Percentiles rank a stretch among this genome's conserved stretches.
Evolutionary conservation across 2,888 invertebrate species (phyloP).

Genomic region (Osmoderma eremita): DNA sequence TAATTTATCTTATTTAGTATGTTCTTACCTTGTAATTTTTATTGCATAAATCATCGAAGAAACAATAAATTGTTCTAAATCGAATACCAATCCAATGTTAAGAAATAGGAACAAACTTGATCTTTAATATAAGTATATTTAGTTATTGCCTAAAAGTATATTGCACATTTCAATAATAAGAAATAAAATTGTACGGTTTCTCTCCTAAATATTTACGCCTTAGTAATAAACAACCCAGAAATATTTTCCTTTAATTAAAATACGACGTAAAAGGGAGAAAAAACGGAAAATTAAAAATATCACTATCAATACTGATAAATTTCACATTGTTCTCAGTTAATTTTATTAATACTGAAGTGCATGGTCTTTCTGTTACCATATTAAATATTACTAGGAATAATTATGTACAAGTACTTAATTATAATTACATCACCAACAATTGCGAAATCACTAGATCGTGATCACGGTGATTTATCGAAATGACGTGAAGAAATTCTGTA

Average conservation of each 20-base stretch:
- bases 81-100: too few relatives aligned
- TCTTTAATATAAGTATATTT: too few relatives aligned
- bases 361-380: slow-evolving; percentile 54
- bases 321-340: slow-evolving; percentile 46
- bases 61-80: too few relatives aligned
- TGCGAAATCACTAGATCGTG: slow-evolving; percentile 11
- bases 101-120: too few relatives aligned
- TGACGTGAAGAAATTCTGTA: slow-evolving; percentile 56
- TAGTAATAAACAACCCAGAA: too few relatives aligned
- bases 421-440: slow-evolving; percentile 30
- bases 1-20: too few relatives aligned
- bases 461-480: slow-evolving; percentile 46
- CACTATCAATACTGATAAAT: slow-evolving; percentile 61
- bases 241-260: slow-evolving; percentile 21
- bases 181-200: slow-evolving; percentile 9
- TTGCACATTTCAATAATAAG: slow-evolving; percentile 57
- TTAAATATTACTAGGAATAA: slow-evolving; percentile 37
- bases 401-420: slow-evolving; percentile 37
- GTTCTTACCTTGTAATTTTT: too few relatives aligned
- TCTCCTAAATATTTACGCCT: background rate
- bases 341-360: slow-evolving; percentile 58
- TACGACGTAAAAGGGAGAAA: slow-evolving; percentile 7
- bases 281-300: slow-evolving; percentile 49
- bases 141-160: slow-evolving; percentile 62
- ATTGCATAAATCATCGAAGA: too few relatives aligned